These are phyloP conservation scores for Merluccius polli DNA, from an alignment of 2,797 vertebrate species.

Conservation along the genomic window DNA sequence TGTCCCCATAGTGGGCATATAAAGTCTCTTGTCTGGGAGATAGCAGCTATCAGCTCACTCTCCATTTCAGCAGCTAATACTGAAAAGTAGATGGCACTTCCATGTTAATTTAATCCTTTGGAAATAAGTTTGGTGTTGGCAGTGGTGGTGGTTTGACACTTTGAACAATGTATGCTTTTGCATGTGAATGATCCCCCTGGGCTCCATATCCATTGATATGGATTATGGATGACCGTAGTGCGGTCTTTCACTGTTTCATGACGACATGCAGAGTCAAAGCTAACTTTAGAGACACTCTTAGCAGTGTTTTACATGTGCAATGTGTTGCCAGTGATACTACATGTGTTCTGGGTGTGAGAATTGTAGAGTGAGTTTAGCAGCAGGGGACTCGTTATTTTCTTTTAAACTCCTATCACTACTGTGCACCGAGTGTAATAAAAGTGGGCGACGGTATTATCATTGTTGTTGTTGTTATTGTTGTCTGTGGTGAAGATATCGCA, in stretches of 20 bases:
- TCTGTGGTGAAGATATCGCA: slow-evolving; percentile 21
- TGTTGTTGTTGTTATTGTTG: slow-evolving; percentile 15
- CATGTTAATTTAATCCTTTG: neutral
- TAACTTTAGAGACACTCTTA: neutral
- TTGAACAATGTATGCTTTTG: neutral
- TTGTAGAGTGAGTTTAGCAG: neutral
- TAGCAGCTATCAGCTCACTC: neutral
- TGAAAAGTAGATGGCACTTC: neutral
- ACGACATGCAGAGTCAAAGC: neutral
- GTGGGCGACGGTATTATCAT: neutral
- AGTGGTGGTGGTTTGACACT: neutral
- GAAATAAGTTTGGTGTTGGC: too few relatives aligned
- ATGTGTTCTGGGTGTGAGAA: neutral
- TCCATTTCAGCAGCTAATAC: neutral
- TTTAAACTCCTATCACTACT: neutral
- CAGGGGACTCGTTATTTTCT: neutral
- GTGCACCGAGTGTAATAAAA: neutral
- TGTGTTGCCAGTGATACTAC: neutral
- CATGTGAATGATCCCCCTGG: neutral
- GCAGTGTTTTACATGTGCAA: neutral
- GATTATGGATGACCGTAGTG: too few relatives aligned
- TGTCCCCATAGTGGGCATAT: neutral
- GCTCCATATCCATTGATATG: too few relatives aligned
- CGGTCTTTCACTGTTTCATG: too few relatives aligned
- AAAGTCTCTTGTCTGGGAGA: neutral